Percentiles rank a stretch among this genome's conserved stretches.
Conservation (phyloP, 2,113 vertebrate genomes). For the Macquaria ambigua region DNA sequence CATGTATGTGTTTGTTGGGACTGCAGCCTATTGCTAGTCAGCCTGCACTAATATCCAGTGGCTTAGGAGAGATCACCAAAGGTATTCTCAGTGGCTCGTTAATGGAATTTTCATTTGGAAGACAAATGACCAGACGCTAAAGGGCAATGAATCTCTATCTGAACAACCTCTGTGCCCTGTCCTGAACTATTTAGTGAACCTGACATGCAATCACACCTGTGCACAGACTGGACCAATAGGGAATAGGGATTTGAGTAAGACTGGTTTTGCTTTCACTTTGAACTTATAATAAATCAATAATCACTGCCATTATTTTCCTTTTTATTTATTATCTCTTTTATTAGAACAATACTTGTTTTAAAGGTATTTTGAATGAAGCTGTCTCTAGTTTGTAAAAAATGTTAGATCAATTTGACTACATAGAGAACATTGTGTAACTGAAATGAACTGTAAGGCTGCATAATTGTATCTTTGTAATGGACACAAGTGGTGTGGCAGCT, state of each 20-base stretch:
- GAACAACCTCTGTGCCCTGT: slow-evolving; percentile 9
- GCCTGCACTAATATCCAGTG: neutral
- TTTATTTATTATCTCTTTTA: neutral
- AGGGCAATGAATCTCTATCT: slow-evolving; percentile 46
- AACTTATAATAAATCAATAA: neutral
- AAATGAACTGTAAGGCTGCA: neutral
- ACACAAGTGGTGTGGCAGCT: neutral
- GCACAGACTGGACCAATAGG: neutral
- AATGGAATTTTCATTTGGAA: slow-evolving; percentile 43
- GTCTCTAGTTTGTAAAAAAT: neutral
- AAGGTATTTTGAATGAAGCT: neutral
- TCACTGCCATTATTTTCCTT: neutral
- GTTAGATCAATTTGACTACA: neutral
- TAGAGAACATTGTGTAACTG: neutral
- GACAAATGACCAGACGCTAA: slow-evolving; percentile 31
- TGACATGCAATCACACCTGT: slow-evolving; percentile 29
- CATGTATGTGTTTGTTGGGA: slow-evolving; percentile 47
- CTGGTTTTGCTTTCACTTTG: neutral
- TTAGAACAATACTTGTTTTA: neutral
- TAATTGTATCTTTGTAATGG: neutral
- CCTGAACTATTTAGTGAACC: slow-evolving; percentile 10
- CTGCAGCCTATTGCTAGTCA: slow-evolving; percentile 6
- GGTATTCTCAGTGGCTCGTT: slow-evolving; percentile 19
- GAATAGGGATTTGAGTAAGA: neutral
- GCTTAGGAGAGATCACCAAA: slow-evolving; percentile 22